Evolutionary conservation across 2,113 vertebrate genomes (phyloP), one percentile per base, ranked within the genome.

Genomic region (Calonectris borealis): DNA sequence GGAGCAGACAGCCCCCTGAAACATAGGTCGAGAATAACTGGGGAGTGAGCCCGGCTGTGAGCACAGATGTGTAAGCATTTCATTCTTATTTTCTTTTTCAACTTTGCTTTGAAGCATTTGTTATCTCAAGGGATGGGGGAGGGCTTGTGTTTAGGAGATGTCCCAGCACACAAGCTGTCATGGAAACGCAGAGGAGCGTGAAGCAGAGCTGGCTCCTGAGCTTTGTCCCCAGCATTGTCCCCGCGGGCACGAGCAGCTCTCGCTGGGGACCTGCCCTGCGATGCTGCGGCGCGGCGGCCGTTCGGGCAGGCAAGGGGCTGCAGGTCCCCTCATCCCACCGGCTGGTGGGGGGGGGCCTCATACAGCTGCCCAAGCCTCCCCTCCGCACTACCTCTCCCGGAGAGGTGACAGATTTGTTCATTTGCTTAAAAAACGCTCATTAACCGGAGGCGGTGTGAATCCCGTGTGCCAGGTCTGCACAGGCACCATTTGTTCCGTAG

Each of bases 341-440:
- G 48, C 46, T 19, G 44, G 18, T 46, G 46, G 46, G 19, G 8
- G 46, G 46, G 46, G 46, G 4, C 42, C 80, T 54, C 0, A 0
- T 14, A 1, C 38, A 38, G 62, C 94, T 94, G 62, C 94, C 48
- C 71, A 14, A n/a, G 10, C 21, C 24, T 66, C 36, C 29, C 34
- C 61, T 75, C 0, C 0, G n/a, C 0, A 6, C 73, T 82, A 55
- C 17, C 58, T 0, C 51, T 82, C 29, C 78, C 0, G 0, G 2
- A 62, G 83, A 79, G 48, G 52, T 8, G 68, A 51, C 3, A 11
- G 38, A 49, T 87, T 48, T 34, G 7, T 32, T 72, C 1, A 10
- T 60, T 58, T 81, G 40, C 72, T 69, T n/a, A 17, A 69, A 68
- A 84, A 44, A 11, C 1, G 2, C 83, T 71, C 51, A 5, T 58